Percentiles rank a stretch among this genome's conserved stretches.
phyloP scores from a whole-genome alignment of 30 jellyfish, hydroid and myxozoan genomes.

The Cassiopea xamachana region DNA sequence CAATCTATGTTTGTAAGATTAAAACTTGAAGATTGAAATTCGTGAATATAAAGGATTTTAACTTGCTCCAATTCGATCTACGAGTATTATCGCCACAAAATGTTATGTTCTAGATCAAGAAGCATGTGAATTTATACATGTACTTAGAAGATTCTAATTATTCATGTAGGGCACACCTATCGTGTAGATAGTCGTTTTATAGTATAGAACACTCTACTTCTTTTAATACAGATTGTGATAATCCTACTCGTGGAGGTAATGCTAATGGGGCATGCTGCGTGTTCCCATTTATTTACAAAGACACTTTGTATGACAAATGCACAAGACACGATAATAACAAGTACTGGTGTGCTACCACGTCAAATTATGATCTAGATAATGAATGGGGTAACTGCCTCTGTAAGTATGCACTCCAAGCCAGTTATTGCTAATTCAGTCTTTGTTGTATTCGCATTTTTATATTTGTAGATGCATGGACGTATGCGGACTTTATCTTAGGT shows the following conservation, averaged over 20 bases:
- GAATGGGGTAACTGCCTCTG: conserved; percentile 84
- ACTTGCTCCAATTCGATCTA: too few relatives aligned
- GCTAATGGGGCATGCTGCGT: conserved; percentile 78
- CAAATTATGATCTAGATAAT: conserved; percentile 79
- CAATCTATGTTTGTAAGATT: too few relatives aligned
- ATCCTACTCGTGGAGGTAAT: conserved; percentile 70
- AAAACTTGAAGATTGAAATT: too few relatives aligned
- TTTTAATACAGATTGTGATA: conserved; percentile 51
- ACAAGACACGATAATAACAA: conserved; percentile 53
- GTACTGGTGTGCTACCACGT: conserved; percentile 80
- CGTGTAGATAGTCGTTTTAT: background rate
- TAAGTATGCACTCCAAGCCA: conserved; percentile 36
- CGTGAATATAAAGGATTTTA: too few relatives aligned
- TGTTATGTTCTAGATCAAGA: too few relatives aligned
- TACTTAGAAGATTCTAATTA: background rate
- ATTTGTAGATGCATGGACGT: too few relatives aligned
- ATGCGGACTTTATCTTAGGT: too few relatives aligned
- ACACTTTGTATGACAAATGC: conserved; percentile 67
- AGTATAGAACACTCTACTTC: background rate
- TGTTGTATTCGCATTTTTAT: too few relatives aligned
- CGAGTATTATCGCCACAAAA: too few relatives aligned
- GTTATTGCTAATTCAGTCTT: too few relatives aligned
- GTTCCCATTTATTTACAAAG: conserved; percentile 77
- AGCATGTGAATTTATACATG: too few relatives aligned
- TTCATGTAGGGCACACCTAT: background rate